These are phyloP conservation scores for Pyxicephalus adspersus DNA, from an alignment of 2,113 vertebrate genomes.

Conservation along the genomic window DNA sequence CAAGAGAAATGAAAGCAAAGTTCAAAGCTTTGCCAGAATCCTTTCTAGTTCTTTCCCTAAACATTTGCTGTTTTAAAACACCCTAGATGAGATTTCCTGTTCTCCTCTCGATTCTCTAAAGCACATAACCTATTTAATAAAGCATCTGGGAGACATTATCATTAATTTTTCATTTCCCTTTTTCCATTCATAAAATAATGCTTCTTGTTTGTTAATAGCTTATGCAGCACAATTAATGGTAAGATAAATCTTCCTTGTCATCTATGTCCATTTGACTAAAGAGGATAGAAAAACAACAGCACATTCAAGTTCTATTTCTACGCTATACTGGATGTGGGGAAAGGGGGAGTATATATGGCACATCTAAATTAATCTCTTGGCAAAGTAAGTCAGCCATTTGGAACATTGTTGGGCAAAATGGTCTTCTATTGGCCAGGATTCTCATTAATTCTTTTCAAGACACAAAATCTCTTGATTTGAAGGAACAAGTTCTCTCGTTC, in stretches of 20 bases:
- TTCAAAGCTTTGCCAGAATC: conserved; percentile 34
- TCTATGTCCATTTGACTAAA: conserved; percentile 45
- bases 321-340: not conserved
- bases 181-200: conserved; percentile 58
- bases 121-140: conserved; percentile 55
- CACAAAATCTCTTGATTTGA: too few relatives aligned
- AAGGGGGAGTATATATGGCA: not conserved
- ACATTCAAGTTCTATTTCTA: conserved; percentile 25
- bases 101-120: conserved; percentile 50
- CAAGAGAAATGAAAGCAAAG: not conserved
- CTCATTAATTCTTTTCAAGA: too few relatives aligned
- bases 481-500: too few relatives aligned
- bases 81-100: conserved; percentile 51
- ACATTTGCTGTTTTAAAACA: conserved; percentile 43
- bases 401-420: too few relatives aligned
- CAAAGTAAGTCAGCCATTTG: too few relatives aligned
- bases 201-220: conserved; percentile 56
- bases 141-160: conserved; percentile 55
- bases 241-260: conserved; percentile 54
- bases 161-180: conserved; percentile 57
- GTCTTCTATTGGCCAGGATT: too few relatives aligned
- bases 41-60: conserved; percentile 31
- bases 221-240: conserved; percentile 57
- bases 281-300: conserved; percentile 28
- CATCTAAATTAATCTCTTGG: not conserved